phyloP scores from a whole-genome alignment of 2,888 invertebrate genomes.

The Teinopalpus imperialis region DNA sequence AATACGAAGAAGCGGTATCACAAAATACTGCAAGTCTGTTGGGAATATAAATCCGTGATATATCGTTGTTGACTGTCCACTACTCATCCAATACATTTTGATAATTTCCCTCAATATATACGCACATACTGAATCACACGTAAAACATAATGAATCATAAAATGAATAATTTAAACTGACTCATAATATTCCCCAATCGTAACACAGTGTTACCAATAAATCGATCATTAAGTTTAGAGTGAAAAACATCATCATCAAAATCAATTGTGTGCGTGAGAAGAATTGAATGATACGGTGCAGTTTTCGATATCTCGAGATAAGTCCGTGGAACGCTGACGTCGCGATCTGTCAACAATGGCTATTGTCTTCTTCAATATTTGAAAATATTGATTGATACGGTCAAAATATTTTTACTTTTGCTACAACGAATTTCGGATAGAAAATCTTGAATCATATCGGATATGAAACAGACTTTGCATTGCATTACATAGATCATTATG shows the following conservation, averaged over 20 bases:
- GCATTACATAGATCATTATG: too few relatives aligned
- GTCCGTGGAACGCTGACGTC: slow-evolving; percentile 53
- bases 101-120: too few relatives aligned
- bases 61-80: too few relatives aligned
- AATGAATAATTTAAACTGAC: slow-evolving; percentile 20
- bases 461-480: too few relatives aligned
- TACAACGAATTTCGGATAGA: too few relatives aligned
- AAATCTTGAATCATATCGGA: too few relatives aligned
- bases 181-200: slow-evolving; percentile 26
- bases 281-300: slow-evolving; percentile 48
- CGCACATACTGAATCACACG: slow-evolving; percentile 14
- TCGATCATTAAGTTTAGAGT: slow-evolving; percentile 20
- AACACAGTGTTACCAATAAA: slow-evolving; percentile 17
- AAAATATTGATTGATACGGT: too few relatives aligned
- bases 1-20: too few relatives aligned
- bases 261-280: slow-evolving; percentile 52
- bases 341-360: slow-evolving; percentile 65
- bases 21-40: too few relatives aligned
- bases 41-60: too few relatives aligned
- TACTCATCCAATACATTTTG: too few relatives aligned
- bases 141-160: slow-evolving; percentile 17
- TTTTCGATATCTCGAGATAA: slow-evolving; percentile 48
- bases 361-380: slow-evolving; percentile 63
- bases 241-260: slow-evolving; percentile 41
- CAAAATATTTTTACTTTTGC: too few relatives aligned